A percentile compares a stretch with the other conserved stretches of the same genome.
phyloP scores from a whole-genome alignment of 1,140 invertebrate species.

The Papilio machaon region DNA sequence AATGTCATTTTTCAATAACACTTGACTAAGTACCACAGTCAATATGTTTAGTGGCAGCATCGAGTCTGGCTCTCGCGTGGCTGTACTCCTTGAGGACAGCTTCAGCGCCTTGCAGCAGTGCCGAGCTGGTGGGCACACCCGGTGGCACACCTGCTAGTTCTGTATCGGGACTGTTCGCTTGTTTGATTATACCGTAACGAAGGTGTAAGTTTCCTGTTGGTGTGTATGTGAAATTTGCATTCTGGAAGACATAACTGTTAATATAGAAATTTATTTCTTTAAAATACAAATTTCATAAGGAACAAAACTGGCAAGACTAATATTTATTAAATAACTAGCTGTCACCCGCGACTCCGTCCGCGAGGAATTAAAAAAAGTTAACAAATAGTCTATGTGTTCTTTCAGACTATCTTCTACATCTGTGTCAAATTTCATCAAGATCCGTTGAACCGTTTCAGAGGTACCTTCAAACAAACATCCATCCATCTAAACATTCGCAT shows the following conservation, averaged over 20 bases:
- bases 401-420: no score
- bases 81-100: slow-evolving; percentile 59
- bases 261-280: neutral
- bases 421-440: no score
- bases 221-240: slow-evolving; percentile 55
- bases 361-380: no score
- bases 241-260: slow-evolving; percentile 46
- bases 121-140: slow-evolving; percentile 45
- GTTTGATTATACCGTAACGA: slow-evolving; percentile 54
- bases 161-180: slow-evolving; percentile 37
- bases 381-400: no score
- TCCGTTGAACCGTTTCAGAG: neutral
- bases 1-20: neutral
- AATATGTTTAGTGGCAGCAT: slow-evolving; percentile 56
- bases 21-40: slow-evolving; percentile 22
- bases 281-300: neutral
- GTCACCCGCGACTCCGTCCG: no score
- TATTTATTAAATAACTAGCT: no score
- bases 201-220: slow-evolving; percentile 54
- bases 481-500: neutral
- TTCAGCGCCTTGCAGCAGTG: slow-evolving; percentile 60
- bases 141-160: neutral
- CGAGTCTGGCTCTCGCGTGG: slow-evolving; percentile 57
- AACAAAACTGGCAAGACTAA: neutral
- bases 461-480: neutral